A percentile compares a stretch with the other conserved stretches of the same genome.
Evolutionary conservation across 2,888 invertebrate species (phyloP).

Genomic region (Caenorhabditis zanzibari): DNA sequence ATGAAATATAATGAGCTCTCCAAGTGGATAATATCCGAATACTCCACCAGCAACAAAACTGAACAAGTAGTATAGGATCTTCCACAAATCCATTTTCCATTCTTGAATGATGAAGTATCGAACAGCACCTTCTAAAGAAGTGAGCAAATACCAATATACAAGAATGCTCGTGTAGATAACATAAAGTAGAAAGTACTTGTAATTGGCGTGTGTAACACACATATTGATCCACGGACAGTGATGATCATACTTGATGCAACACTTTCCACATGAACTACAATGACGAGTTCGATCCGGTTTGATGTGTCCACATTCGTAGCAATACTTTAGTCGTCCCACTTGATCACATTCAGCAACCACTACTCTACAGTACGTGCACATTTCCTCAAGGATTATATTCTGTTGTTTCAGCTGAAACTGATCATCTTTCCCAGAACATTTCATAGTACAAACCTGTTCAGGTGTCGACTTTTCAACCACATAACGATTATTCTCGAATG

Average conservation of each 20-base stretch:
- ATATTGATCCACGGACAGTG: constrained; percentile 80
- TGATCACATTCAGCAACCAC: constrained; percentile 70
- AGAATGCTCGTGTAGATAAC: constrained; percentile 71
- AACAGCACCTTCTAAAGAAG: constrained; percentile 70
- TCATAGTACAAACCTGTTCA: constrained; percentile 52
- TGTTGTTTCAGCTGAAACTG: constrained; percentile 59
- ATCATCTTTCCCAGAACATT: background rate
- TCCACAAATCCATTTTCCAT: constrained; percentile 64
- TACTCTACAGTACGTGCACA: constrained; percentile 57
- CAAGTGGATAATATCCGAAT: constrained; percentile 73
- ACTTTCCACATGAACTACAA: constrained; percentile 77
- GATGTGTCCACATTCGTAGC: constrained; percentile 76
- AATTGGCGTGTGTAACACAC: constrained; percentile 75
- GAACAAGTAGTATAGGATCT: constrained; percentile 64
- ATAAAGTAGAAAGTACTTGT: constrained; percentile 79
- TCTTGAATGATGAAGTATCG: constrained; percentile 73
- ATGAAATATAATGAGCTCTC: constrained; percentile 75
- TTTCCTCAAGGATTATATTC: constrained; percentile 65
- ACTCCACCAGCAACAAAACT: constrained; percentile 46
- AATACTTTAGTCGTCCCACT: constrained; percentile 70
- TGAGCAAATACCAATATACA: constrained; percentile 68
- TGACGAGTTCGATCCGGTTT: constrained; percentile 79
- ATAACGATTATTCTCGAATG: constrained; percentile 67
- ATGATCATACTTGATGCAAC: constrained; percentile 76
- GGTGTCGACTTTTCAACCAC: constrained; percentile 72